Evolutionary conservation across 2,888 invertebrate species (phyloP), one percentile per base, ranked within the genome.

Genomic region (Oeneis ivallda): DNA sequence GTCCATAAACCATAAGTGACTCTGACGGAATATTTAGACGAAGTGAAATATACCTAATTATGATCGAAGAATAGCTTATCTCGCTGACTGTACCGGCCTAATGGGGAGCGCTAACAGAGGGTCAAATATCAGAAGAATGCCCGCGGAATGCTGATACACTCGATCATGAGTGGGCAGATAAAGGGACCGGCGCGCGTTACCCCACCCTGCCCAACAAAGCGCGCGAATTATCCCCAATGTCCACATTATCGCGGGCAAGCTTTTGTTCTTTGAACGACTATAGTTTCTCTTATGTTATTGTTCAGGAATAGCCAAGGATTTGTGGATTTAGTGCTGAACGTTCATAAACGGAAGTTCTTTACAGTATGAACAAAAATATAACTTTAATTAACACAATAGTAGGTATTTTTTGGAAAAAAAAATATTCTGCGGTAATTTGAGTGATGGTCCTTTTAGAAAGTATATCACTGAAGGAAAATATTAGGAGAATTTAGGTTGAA

Each of bases 121-220:
- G 59, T 59, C 17, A 54, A 13, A 66, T 66, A 64, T 64, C 59
- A 64, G 53, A 49, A 66, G 66, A 58, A 54, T 63, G 66, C 59
- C 53, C 59, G 59, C 58, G 19, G 63, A 66, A 64, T 64, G 47
- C 66, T 62, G 50, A 52, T 62, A 43, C 45, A 65, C 45, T 66
- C 66, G 60, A 68, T 66, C 66, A 66, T 53, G 63, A 66, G 60
- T 41, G 68, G 63, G 45, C 63, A 57, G 66, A 66, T 66, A 68
- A 68, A 66, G 61, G 60, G 63, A 63, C 66, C 64, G 68, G 52
- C 15, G 39, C 54, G 60, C 59, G 66, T 68, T 61, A 68, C 45
- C 61, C 60, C 60, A 56, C 58, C 63, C 45, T 37, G 45, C 34
- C 63, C n/a, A 50, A 66, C 68, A 66, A 68, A 66, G 58, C 63